Conservation (phyloP, 2,113 vertebrate species). For the Nestor notabilis region DNA sequence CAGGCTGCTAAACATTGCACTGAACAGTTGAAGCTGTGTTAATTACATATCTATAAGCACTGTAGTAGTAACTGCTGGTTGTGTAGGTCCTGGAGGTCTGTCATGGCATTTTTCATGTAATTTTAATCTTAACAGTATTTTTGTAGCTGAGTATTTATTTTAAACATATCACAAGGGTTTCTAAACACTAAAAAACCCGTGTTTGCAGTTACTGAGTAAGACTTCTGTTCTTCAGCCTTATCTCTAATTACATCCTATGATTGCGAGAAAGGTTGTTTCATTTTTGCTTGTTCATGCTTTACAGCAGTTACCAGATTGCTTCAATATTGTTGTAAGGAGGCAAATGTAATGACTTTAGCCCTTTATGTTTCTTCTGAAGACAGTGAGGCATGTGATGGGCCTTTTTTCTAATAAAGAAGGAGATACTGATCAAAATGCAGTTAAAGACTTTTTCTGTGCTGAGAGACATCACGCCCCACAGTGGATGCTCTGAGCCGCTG, state of each 20-base stretch:
- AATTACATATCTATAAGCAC: background rate
- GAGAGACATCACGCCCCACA: accelerated
- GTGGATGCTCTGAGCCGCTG: background rate
- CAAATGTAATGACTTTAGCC: background rate
- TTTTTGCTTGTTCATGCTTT: background rate
- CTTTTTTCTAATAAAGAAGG: background rate
- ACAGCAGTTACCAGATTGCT: background rate
- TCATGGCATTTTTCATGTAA: background rate
- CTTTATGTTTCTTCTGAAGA: background rate
- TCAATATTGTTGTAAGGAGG: background rate
- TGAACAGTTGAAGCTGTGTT: conserved; percentile 38
- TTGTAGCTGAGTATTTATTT: background rate
- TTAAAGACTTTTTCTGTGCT: background rate
- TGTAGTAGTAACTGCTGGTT: background rate
- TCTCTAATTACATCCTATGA: background rate
- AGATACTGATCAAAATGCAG: background rate
- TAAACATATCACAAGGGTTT: background rate
- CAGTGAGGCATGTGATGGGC: background rate
- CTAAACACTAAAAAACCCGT: background rate
- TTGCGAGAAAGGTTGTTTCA: background rate
- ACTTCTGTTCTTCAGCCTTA: conserved; percentile 4
- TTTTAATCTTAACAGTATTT: conserved; percentile 8
- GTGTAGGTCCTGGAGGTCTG: background rate
- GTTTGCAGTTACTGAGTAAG: background rate
- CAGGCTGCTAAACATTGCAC: background rate